Evolutionary conservation across 2,797 vertebrate genomes (phyloP).

Genomic region (Chloroceryle amazona): DNA sequence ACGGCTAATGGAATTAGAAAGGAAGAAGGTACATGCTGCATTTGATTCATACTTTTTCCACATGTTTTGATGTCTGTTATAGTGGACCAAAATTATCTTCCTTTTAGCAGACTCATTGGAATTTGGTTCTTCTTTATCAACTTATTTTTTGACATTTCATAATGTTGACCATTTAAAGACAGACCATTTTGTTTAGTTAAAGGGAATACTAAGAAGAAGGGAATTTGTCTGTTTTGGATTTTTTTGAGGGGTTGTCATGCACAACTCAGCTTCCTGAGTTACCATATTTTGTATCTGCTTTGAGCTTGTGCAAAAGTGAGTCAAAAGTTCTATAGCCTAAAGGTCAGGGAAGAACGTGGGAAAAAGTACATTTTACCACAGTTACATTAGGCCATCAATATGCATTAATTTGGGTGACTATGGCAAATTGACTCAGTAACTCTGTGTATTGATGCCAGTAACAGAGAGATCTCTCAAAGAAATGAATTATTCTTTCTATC

Average conservation of each 20-base stretch:
- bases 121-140: neutral
- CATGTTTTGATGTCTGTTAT: neutral
- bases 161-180: neutral
- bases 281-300: accelerated
- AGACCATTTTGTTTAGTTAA: neutral
- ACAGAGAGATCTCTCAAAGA: neutral
- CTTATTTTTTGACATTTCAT: neutral
- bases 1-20: neutral
- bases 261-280: neutral
- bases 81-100: neutral
- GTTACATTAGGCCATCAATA: neutral
- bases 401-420: neutral
- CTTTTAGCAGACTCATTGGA: neutral
- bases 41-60: neutral
- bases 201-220: neutral
- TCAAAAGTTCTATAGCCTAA: neutral
- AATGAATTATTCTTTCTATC: neutral
- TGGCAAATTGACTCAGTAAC: neutral
- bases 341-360: neutral
- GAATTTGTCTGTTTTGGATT: neutral
- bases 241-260: accelerated
- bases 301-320: neutral
- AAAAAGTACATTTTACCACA: neutral
- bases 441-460: neutral
- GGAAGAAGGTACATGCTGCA: neutral